Evolutionary conservation across 2,888 invertebrate genomes (phyloP), one percentile per base, ranked within the genome.

Genomic region (Sycophila texana): DNA sequence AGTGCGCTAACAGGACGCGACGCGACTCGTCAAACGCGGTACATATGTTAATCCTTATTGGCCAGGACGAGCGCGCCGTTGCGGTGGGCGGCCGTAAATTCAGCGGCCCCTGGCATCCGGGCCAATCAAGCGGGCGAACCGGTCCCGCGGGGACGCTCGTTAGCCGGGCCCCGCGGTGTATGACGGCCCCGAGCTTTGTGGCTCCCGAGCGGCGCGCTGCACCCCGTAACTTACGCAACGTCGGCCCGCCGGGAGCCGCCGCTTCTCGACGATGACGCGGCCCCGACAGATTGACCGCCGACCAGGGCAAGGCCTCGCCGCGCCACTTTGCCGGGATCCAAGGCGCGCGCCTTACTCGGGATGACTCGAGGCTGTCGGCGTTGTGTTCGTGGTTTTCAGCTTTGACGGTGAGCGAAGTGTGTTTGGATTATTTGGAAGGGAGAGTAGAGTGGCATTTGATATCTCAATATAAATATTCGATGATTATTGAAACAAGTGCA

Each of bases 111-210:
- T 53, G 18, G 20, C 49, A 30, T 18, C 49, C 18, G 57, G 57
- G 60, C 75, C 75, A 75, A 75, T 75, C 68, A 75, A 68, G 51
- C 68, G 66, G 49, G 49, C 12, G 14, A 75, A 75, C 74, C 74
- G 60, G 74, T 75, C 74, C 68, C 60, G 30, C 67, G 74, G 67
- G 67, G 74, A 75, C 53, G 74, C 75, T 75, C 75, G 68, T 75
- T 75, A 75, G 67, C 60, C 13, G 13, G 51, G 18, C 30, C 2
- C 18, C 20, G 12, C 14, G 30, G 30, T 39, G 10, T 55, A 55
- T 68, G 57, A 7, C 14, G 68, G 22, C 60, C 10, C 3, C 14
- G 20, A 30, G 70, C 70, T 70, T 70, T 70, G 39, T 70, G 39
- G 58, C 47, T 55, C 58, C 39, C 58, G 39, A 57, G n/a, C 16